Percentiles rank a stretch among this genome's conserved stretches.
Evolutionary conservation across 2,888 invertebrate species (phyloP).

Genomic region (Netelia inedita): DNA sequence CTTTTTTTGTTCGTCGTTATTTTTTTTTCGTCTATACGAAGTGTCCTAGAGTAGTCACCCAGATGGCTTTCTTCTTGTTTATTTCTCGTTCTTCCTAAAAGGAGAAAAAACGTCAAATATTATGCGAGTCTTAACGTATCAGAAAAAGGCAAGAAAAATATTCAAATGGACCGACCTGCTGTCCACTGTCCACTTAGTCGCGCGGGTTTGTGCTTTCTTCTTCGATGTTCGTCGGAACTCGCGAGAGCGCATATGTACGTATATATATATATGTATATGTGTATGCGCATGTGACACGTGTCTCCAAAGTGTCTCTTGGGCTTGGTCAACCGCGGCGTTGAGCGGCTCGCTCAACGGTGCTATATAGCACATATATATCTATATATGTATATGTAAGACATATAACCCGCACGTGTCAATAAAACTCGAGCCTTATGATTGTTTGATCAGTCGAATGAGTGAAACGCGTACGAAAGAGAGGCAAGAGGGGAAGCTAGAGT

Average conservation of each 20-base stretch:
- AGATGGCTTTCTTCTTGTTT: conserved; percentile 6
- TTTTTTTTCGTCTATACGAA: conserved; percentile 4
- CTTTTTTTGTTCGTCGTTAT: neutral
- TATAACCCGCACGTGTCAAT: conserved; percentile 66
- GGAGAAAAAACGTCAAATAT: conserved; percentile 15
- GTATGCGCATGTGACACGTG: conserved; percentile 55
- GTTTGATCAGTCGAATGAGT: conserved; percentile 62
- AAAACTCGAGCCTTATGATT: conserved; percentile 62
- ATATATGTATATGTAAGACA: conserved; percentile 26
- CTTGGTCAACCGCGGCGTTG: neutral
- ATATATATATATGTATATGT: no score
- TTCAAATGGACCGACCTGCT: conserved; percentile 52
- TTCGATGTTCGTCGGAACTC: conserved; percentile 25
- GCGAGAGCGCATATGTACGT: conserved; percentile 27
- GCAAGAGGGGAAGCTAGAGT: neutral
- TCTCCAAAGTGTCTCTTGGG: conserved; percentile 57
- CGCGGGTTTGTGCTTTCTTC: conserved; percentile 52
- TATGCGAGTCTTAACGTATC: conserved; percentile 1
- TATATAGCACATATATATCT: conserved; percentile 15
- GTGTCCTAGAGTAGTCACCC: conserved; percentile 4
- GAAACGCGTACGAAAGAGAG: conserved; percentile 43
- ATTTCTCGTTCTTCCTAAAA: neutral
- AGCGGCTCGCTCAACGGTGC: conserved; percentile 21
- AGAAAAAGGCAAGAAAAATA: conserved; percentile 23
- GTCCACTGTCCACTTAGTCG: conserved; percentile 44